phyloP scores from a whole-genome alignment of 2,888 invertebrate genomes.

The Andrena praecox region DNA sequence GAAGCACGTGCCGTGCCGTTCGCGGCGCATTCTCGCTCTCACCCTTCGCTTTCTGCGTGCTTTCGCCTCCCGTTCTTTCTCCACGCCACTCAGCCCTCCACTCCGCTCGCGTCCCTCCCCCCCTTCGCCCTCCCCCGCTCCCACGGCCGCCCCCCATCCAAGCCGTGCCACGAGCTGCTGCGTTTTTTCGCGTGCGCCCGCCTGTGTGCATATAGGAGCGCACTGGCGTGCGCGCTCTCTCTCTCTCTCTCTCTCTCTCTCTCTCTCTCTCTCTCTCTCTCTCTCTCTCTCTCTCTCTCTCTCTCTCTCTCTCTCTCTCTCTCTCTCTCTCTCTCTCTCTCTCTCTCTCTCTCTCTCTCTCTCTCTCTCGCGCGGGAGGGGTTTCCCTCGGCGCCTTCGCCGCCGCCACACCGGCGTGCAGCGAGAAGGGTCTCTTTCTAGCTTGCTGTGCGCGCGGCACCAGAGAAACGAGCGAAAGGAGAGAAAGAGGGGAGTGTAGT shows the following conservation, averaged over 20 bases:
- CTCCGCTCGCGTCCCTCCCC: background rate
- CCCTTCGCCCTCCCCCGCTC: background rate
- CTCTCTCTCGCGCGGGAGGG: conserved; percentile 65
- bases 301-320: conserved; percentile 56
- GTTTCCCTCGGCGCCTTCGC: conserved; percentile 58
- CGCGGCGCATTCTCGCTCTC: conserved; percentile 49
- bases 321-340: conserved; percentile 56
- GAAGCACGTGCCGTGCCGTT: conserved; percentile 61
- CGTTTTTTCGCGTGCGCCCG: conserved; percentile 14
- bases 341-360: conserved; percentile 54
- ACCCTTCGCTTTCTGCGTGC: conserved; percentile 51
- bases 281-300: conserved; percentile 56
- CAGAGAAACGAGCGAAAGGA: conserved; percentile 37
- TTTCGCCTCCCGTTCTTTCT: conserved; percentile 17
- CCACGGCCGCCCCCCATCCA: background rate
- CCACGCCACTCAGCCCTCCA: background rate
- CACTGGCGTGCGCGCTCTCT: conserved; percentile 41
- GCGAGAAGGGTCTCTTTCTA: background rate
- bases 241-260: no score
- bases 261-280: conserved; percentile 56
- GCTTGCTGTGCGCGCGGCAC: conserved; percentile 38
- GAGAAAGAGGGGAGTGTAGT: conserved; percentile 13
- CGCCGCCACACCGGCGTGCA: background rate
- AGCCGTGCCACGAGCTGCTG: conserved; percentile 21
- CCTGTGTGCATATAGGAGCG: background rate